Base-by-base conservation (phyloP, 2,797 vertebrate genomes). In the Coregonus sp. region DNA sequence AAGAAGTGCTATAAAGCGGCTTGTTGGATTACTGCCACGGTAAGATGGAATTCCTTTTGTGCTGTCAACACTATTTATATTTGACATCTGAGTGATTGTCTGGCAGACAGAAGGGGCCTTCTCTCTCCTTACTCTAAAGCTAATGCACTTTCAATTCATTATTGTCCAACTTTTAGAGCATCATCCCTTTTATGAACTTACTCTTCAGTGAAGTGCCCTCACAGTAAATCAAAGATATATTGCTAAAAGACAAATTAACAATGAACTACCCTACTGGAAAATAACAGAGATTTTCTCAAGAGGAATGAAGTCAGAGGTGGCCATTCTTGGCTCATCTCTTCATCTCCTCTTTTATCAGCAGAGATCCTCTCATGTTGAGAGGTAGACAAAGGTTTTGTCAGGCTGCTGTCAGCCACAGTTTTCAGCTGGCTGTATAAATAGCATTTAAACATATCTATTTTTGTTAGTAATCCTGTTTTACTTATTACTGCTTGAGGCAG, bases 91-190 rank as follows among this genome's bases (percentile, higher is more conserved):
- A 81, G 84, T 88, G 81, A 89, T 88, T 84, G 81, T 91, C 77
- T 79, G 73, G 86, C 80, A 33, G 72, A 37, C 81, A 82, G 80
- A 85, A 75, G 77, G 25, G 16, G 70, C 72, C 78, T 77, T 82
- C 20, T 70, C 72, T 77, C 76, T 86, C 80, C 80, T 83, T 76
- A 81, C 50, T 79, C 74, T 61, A n/a, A 75, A 7, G 84, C 86
- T 90, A 89, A 92, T 92, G 88, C 85, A 75, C 90, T 92, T 93
- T 92, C 88, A 86, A 84, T 90, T 92, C 83, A 91, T 93, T 92
- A 91, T 65, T 71, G 78, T 84, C 86, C 78, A 82, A 85, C 84
- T 91, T 73, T 29, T 77, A 89, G 84, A 80, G 83, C 86, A 78
- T 79, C 72, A 37, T n/a, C 73, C 77, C 77, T 35, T 72, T 78